Percentiles rank a stretch among this genome's conserved stretches.
Conservation (phyloP, 2,113 vertebrate species). For the Urocynchramus pylzowi region DNA sequence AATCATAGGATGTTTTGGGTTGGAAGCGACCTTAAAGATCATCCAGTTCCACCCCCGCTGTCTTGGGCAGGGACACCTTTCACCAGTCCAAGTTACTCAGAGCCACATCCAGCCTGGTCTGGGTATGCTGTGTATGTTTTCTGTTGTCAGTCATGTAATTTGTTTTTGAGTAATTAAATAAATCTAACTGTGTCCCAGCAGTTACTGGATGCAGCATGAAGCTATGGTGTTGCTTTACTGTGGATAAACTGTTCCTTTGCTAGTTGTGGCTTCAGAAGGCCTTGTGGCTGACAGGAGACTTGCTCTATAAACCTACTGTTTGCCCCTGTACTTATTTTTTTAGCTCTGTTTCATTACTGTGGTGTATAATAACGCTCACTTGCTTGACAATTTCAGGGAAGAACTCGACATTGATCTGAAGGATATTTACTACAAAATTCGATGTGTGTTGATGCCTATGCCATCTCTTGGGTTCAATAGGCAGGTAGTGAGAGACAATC, state of each 20-base stretch:
- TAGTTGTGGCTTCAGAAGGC: neutral
- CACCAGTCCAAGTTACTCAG: neutral
- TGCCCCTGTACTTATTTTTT: neutral
- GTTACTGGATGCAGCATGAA: neutral
- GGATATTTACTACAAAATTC: slow-evolving; percentile 99
- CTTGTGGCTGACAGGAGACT: neutral
- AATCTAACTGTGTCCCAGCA: neutral
- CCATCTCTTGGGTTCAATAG: slow-evolving; percentile 96
- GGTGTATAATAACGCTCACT: neutral
- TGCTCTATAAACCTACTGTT: neutral
- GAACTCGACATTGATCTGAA: slow-evolving; percentile 97
- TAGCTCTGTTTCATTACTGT: neutral
- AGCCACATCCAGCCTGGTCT: neutral
- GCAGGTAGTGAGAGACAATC: slow-evolving; percentile 97
- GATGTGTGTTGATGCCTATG: slow-evolving; percentile 98
- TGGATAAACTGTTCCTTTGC: neutral
- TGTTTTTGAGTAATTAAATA: neutral
- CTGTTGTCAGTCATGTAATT: neutral
- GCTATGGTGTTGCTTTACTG: neutral
- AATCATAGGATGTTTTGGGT: neutral
- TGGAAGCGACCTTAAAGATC: neutral
- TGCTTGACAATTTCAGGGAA: slow-evolving; percentile 78
- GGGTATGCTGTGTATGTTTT: neutral
- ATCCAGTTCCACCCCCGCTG: neutral
- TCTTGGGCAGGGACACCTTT: neutral